Percentiles rank a stretch among this genome's conserved stretches.
Conservation (phyloP, 2,797 vertebrate genomes). For the Coregonus sp. region DNA sequence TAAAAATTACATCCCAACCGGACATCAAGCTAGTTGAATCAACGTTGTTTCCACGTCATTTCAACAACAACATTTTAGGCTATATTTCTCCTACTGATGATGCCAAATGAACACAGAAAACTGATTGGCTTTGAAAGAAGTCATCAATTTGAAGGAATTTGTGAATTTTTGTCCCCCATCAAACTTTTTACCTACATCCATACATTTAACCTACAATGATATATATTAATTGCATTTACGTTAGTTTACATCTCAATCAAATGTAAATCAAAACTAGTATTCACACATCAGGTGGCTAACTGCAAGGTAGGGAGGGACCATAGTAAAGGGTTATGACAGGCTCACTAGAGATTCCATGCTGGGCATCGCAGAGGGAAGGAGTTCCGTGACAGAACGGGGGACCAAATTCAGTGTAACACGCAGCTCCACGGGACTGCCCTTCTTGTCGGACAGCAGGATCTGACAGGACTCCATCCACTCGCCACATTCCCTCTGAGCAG, state of each 20-base stretch:
- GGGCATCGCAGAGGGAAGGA: not conserved
- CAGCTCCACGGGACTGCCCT: slow-evolving; percentile 53
- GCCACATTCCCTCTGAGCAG: slow-evolving; percentile 74
- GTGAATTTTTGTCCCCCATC: not conserved
- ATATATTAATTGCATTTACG: no score
- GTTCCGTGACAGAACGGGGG: not conserved
- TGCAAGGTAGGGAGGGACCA: not conserved
- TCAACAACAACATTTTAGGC: not conserved
- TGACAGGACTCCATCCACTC: slow-evolving; percentile 80
- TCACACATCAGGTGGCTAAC: not conserved
- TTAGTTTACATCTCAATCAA: not conserved
- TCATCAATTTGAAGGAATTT: not conserved
- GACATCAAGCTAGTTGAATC: no score
- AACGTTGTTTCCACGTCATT: not conserved
- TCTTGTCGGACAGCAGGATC: slow-evolving; percentile 76
- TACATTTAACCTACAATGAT: slow-evolving; percentile 52
- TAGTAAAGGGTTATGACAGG: not conserved
- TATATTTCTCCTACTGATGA: not conserved
- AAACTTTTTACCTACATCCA: no score
- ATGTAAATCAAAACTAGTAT: not conserved
- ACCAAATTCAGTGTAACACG: slow-evolving; percentile 29
- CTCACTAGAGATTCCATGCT: slow-evolving; percentile 52
- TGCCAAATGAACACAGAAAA: no score
- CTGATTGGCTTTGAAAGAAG: no score
- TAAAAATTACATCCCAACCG: not conserved